Base-by-base conservation (phyloP, 2,888 invertebrate species). In the Pristionchus exspectatus region DNA sequence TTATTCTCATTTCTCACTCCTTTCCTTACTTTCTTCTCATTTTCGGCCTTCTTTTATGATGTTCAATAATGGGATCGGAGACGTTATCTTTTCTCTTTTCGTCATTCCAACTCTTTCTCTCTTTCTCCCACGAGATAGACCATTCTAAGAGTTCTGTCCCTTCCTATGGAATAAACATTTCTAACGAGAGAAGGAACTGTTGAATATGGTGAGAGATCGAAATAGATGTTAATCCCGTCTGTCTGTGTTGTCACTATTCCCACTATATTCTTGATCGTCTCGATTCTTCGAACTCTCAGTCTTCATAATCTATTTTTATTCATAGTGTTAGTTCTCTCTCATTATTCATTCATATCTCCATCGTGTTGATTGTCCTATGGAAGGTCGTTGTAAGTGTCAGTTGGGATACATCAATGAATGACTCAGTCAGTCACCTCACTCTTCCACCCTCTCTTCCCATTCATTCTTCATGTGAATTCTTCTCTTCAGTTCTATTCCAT, bases 401-500 rank as follows among this genome's bases (percentile, higher is more conserved):
- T 10, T 72, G 69, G 27, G 69, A 72, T 30, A n/a, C 7, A 66
- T 66, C 66, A 12, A 0, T n/a, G n/a, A 72, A 44, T 74, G 74
- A 74, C 21, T 74, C 74, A 74, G 74, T 74, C 38, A 16, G 10
- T n/a, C 74, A 21, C 38, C 74, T 74, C 38, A 18, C 21, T n/a
- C 74, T 38, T 74, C 74, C 74, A 74, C 74, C 74, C 33, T 81
- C 81, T 81, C n/a, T 77, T 77, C n/a, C n/a, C 77, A 33, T 33
- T 38, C 27, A 54, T 81, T 81, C 81, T 81, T 33, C 27, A 54
- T 27, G n/a, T 77, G 44, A 44, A 21, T 50, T 2, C 50, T 10
- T 81, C 81, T 50, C 50, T 21, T 81, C 50, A 50, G n/a, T 81
- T 81, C 74, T 74, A 74, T 74, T 38, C 38, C 38, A 33, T 33